Base-by-base conservation (phyloP, 2,797 vertebrate species). In the Ciconia nigra region DNA sequence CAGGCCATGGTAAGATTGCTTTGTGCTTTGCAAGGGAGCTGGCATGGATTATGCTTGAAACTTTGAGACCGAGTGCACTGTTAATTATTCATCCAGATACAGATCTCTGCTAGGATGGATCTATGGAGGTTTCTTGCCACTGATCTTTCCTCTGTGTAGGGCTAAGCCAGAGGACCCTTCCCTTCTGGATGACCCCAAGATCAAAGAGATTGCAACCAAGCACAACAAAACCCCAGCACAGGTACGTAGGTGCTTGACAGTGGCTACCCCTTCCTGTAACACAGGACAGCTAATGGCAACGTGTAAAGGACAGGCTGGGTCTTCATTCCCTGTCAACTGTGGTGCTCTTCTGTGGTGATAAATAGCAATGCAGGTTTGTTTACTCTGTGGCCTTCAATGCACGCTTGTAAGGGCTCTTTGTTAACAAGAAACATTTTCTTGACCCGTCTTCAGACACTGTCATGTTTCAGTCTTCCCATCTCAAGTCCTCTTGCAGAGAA, bases 171-270 rank as follows among this genome's bases (percentile, higher is more conserved):
- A 98, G 37, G 99, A 99, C 37, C 98, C 98, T 7, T 98, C 98
- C 20, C 97, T 99, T n/a, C 96, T 99, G 86, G 98, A 99, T 54
- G 99, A 99, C 16, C 98, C 98, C 22, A 98, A 97, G 80, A 98
- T 99, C 93, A 99, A 98, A 67, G 98, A 97, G 21, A 99, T 99
- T 39, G 99, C 99, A 57, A 55, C 96, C 57, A 99, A 98, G 83
- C 98, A 99, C 97, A 98, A 98, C 5, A 99, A 99, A 97, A 99
- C 98, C 1, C 26, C 98, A 83, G 99, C 99, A 58, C 99, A 99
- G 98, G 99, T 99, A 96, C 0, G 65, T 70, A 8, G 39, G 7
- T 44, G 37, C 14, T 3, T 9, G 13, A 10, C 29, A 24, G 26
- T 9, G 11, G 41, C 21, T 29, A 8, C 5, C 1, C 15, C 28